Percentiles rank a stretch among this genome's conserved stretches.
Conservation (phyloP, 2,888 invertebrate species). For the Drosophila helvetica region DNA sequence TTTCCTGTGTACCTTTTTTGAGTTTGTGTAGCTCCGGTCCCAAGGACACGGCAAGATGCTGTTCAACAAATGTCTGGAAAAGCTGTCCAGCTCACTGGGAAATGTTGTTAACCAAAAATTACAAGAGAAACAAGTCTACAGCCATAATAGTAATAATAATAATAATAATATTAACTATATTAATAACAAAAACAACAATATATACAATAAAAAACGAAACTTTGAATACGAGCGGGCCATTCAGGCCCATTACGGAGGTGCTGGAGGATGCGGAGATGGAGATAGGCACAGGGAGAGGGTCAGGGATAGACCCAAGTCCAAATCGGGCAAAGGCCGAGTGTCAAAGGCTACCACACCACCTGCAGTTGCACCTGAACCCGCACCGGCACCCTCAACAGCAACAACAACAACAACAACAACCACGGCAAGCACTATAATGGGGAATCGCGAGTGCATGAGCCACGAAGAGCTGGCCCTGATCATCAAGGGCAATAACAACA, state of each 20-base stretch:
- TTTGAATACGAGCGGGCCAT: conserved; percentile 80
- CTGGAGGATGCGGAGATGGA: conserved; percentile 1
- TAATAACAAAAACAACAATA: conserved; percentile 27
- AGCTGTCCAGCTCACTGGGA: conserved; percentile 81
- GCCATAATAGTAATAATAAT: conserved; percentile 43
- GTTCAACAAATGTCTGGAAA: conserved; percentile 83
- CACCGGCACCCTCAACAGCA: neutral
- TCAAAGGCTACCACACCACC: conserved; percentile 32
- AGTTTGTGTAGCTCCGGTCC: conserved; percentile 7
- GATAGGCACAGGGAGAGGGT: conserved; percentile 7
- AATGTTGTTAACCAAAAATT: conserved; percentile 71
- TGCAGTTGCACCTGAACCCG: neutral
- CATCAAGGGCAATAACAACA: conserved; percentile 52
- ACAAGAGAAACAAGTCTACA: conserved; percentile 71
- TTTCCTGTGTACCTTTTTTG: conserved; percentile 1
- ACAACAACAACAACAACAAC: neutral
- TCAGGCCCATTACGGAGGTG: conserved; percentile 71
- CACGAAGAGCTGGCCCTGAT: conserved; percentile 70
- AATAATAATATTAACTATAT: conserved; percentile 41
- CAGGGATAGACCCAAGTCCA: conserved; percentile 36
- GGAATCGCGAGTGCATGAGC: conserved; percentile 65
- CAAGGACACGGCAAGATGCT: conserved; percentile 66
- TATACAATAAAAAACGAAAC: conserved; percentile 65
- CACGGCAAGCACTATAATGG: conserved; percentile 1
- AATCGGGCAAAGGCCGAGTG: conserved; percentile 44